These are phyloP conservation scores for Psylliodes chrysocephalus DNA, from an alignment of 2,888 invertebrate species.

Conservation along the genomic window DNA sequence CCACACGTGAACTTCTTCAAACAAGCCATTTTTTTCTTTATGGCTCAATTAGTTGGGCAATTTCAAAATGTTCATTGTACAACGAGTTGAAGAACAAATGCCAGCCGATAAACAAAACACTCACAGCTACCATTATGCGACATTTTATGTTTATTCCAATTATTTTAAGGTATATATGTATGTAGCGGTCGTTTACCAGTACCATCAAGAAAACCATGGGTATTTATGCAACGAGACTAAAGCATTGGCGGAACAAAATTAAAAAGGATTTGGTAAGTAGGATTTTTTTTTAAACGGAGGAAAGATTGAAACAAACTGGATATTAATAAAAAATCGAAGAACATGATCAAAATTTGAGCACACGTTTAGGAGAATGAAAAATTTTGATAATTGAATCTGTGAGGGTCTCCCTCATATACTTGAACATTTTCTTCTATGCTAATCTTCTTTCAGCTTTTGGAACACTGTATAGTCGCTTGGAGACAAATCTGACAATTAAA, in stretches of 20 bases:
- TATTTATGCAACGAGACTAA: constrained; percentile 52
- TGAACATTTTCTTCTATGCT: no score
- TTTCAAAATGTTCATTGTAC: constrained; percentile 26
- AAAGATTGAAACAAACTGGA: no score
- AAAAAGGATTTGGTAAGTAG: no score
- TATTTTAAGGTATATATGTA: constrained; percentile 49
- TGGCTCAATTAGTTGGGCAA: constrained; percentile 33
- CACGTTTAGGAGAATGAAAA: no score
- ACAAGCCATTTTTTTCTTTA: constrained; percentile 30
- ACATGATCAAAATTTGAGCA: no score
- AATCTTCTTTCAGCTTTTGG: no score
- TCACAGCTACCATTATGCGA: constrained; percentile 40
- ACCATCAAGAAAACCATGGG: constrained; percentile 44
- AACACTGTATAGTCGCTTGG: no score
- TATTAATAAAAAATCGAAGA: no score
- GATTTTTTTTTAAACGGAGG: no score
- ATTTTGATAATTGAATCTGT: no score
- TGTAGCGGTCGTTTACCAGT: constrained; percentile 44
- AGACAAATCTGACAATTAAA: no score
- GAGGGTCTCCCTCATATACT: no score
- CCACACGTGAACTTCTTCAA: constrained; percentile 11
- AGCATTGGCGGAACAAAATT: constrained; percentile 12
- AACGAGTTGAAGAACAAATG: constrained; percentile 35
- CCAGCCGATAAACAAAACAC: constrained; percentile 37
- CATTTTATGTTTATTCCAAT: constrained; percentile 49